These are phyloP conservation scores for Trachops cirrhosus DNA, from an alignment of 2,797 vertebrate species.

Conservation along the genomic window DNA sequence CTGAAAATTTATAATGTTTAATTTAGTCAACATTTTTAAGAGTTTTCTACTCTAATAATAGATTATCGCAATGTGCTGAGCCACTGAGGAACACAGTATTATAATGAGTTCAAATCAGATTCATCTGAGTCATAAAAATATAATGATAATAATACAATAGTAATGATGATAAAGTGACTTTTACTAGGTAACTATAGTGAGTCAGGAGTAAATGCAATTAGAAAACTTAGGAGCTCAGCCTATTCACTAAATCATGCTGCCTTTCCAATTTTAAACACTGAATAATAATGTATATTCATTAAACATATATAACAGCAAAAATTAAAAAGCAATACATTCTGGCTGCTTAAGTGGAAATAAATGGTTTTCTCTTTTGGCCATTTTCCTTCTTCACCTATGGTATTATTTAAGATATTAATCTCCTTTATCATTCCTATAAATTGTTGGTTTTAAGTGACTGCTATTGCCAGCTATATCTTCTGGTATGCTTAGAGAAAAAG, in stretches of 20 bases:
- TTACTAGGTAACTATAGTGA: constrained; percentile 40
- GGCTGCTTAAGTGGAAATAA: constrained; percentile 34
- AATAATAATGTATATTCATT: constrained; percentile 63
- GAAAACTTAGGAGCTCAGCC: constrained; percentile 42
- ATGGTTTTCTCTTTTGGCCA: constrained; percentile 46
- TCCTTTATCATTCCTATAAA: constrained; percentile 55
- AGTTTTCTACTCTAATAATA: constrained; percentile 34
- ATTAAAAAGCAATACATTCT: constrained; percentile 66
- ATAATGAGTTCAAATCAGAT: constrained; percentile 59
- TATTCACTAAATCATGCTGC: constrained; percentile 66
- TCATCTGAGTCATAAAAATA: constrained; percentile 70
- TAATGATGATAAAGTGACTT: constrained; percentile 72
- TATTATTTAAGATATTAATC: constrained; percentile 52
- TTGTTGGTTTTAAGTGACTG: constrained; percentile 27
- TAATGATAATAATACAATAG: constrained; percentile 67
- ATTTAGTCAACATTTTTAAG: neutral
- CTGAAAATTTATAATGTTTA: neutral
- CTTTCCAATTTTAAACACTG: constrained; percentile 55
- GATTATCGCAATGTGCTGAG: neutral
- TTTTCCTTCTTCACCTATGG: constrained; percentile 43
- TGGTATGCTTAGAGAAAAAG: neutral
- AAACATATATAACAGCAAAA: constrained; percentile 65
- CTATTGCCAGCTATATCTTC: neutral
- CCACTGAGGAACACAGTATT: neutral
- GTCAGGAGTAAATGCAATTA: constrained; percentile 49